A percentile compares a stretch with the other conserved stretches of the same genome.
phyloP scores from a whole-genome alignment of 2,797 vertebrate species.

The Enteromius treurensis region DNA sequence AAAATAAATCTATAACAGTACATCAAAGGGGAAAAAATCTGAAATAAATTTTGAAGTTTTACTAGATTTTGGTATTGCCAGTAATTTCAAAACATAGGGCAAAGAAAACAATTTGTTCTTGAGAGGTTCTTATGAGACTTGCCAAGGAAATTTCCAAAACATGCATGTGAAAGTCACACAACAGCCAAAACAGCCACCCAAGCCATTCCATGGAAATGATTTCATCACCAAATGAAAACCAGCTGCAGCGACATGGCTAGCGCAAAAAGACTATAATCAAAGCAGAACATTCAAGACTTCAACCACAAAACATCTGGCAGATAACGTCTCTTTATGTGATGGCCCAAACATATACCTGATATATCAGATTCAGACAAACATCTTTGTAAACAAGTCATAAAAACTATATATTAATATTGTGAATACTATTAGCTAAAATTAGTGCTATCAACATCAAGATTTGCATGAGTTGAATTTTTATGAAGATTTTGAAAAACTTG shows the following conservation, averaged over 20 bases:
- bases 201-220: constrained; percentile 48
- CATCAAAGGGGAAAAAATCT: not conserved
- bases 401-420: not conserved
- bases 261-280: constrained; percentile 28
- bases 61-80: not conserved
- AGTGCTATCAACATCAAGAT: not conserved
- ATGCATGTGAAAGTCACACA: constrained; percentile 33
- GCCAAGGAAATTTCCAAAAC: constrained; percentile 7
- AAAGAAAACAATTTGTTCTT: constrained; percentile 16
- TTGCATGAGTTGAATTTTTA: not conserved
- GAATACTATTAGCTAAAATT: not conserved
- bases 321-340: constrained; percentile 1
- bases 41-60: not conserved
- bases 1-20: not conserved
- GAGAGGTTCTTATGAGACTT: constrained; percentile 1
- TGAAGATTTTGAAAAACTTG: not conserved
- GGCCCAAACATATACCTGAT: not conserved
- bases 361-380: not conserved
- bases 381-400: not conserved
- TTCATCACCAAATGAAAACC: constrained; percentile 60
- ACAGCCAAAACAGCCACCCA: constrained; percentile 27
- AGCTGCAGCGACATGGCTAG: constrained; percentile 54
- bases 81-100: not conserved
- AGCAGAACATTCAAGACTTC: constrained; percentile 22
- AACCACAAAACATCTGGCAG: constrained; percentile 9